Percentiles rank a stretch among this genome's conserved stretches.
phyloP scores from a whole-genome alignment of 23 tunicate species.

The Phallusia fumigata region DNA sequence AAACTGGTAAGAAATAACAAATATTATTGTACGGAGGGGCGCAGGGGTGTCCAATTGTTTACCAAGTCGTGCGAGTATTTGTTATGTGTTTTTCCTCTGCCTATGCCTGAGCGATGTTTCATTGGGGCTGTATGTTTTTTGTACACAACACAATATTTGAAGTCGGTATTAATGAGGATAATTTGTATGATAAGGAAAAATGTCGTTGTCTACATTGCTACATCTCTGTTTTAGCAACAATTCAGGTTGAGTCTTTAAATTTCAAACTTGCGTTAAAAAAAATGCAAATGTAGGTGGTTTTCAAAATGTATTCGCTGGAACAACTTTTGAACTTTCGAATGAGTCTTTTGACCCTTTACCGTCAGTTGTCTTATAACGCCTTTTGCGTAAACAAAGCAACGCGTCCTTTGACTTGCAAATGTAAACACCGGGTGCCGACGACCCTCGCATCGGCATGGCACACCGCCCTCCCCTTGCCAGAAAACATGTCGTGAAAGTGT shows the following conservation, averaged over 20 bases:
- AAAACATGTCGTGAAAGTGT: not conserved
- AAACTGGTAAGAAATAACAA: conserved; percentile 9
- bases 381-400: conserved; percentile 2
- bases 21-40: not conserved
- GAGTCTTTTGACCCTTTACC: not conserved
- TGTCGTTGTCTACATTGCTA: too few species aligned
- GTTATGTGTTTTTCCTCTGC: too few species aligned
- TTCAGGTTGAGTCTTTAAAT: too few species aligned
- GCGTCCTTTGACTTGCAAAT: not conserved
- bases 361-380: not conserved
- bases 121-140: too few species aligned
- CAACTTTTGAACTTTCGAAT: not conserved
- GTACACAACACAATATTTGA: too few species aligned
- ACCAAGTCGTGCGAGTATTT: too few species aligned
- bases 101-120: too few species aligned
- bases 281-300: not conserved
- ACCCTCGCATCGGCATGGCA: not conserved
- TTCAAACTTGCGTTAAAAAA: too few species aligned
- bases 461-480: not conserved
- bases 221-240: too few species aligned
- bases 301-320: not conserved
- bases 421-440: not conserved
- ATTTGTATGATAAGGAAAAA: too few species aligned
- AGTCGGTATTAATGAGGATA: too few species aligned
- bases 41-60: too few species aligned